A percentile compares a stretch with the other conserved stretches of the same genome.
Conservation (phyloP, 2,888 invertebrate genomes). For the Eremobia ochroleuca region DNA sequence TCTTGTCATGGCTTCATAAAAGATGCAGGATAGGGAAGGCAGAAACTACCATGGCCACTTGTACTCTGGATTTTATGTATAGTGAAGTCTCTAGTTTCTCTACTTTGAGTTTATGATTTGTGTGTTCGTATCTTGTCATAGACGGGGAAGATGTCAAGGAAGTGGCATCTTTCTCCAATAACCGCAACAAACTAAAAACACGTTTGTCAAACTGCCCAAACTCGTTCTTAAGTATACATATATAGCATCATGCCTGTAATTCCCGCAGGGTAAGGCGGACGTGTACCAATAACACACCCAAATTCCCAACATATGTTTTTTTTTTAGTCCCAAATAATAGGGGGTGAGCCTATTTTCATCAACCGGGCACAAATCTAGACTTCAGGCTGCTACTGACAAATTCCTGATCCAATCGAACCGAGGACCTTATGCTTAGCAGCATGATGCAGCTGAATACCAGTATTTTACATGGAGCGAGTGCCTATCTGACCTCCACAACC, state of each 20-base stretch:
- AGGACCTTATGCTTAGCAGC: neutral
- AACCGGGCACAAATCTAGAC: neutral
- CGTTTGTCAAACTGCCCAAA: neutral
- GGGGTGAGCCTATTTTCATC: neutral
- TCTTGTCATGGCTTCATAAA: neutral
- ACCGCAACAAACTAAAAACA: neutral
- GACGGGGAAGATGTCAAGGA: neutral
- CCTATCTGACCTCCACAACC: no score
- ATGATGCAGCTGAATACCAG: no score
- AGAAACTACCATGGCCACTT: neutral
- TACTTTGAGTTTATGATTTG: neutral
- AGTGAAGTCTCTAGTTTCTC: neutral
- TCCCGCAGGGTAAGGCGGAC: neutral
- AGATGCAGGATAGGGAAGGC: no score
- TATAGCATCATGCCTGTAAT: neutral
- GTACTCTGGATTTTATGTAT: neutral
- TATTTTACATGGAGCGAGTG: no score
- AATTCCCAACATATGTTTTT: neutral
- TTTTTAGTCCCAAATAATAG: neutral
- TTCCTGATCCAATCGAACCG: neutral
- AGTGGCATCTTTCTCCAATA: neutral
- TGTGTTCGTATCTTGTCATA: neutral
- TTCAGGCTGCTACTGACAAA: neutral
- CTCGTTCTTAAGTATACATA: neutral
- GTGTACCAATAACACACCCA: neutral